Evolutionary conservation across 2,113 vertebrate species (phyloP).

Genomic region (Octodon degus): DNA sequence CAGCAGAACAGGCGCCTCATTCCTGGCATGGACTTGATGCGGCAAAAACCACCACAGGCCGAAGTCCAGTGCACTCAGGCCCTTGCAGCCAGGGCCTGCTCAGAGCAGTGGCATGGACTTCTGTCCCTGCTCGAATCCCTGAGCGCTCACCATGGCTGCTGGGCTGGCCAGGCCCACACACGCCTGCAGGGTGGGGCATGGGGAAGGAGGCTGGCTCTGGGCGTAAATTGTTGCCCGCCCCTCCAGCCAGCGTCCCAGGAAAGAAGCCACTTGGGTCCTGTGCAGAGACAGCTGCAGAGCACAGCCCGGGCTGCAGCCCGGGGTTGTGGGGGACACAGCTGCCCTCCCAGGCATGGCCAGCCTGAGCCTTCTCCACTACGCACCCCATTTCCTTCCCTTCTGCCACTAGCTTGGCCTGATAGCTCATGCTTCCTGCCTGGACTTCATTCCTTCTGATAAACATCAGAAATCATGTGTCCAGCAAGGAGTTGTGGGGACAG

Average conservation of each 20-base stretch:
- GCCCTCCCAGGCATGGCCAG: too few species aligned
- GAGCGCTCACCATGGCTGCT: neutral
- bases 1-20: neutral
- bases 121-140: neutral
- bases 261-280: neutral
- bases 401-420: too few species aligned
- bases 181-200: neutral
- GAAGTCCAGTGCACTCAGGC: neutral
- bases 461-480: too few species aligned
- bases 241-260: neutral
- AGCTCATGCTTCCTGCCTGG: too few species aligned
- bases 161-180: neutral
- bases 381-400: too few species aligned
- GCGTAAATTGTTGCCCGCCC: neutral
- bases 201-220: neutral
- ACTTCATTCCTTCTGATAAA: too few species aligned
- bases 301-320: neutral
- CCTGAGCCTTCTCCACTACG: too few species aligned
- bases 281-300: neutral
- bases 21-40: neutral
- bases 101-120: neutral
- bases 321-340: neutral
- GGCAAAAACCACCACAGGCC: neutral
- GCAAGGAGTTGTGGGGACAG: too few species aligned
- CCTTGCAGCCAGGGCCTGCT: neutral